These are phyloP conservation scores for Pilophorus perplexus DNA, from an alignment of 2,888 invertebrate species.

Conservation along the genomic window DNA sequence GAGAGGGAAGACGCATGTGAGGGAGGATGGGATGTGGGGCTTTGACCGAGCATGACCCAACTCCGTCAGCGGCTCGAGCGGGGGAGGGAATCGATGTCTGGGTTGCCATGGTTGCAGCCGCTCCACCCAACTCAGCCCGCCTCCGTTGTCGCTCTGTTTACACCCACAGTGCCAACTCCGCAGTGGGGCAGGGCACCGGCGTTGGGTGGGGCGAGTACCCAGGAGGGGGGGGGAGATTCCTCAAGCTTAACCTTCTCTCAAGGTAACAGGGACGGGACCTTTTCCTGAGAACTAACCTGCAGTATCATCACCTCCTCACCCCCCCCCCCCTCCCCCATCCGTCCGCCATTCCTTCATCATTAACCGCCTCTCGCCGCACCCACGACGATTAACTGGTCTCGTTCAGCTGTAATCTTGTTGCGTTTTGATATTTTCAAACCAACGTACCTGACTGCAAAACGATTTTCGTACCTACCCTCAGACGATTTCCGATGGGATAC, in stretches of 20 bases:
- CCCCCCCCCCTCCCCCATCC: neutral
- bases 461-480: neutral
- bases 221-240: neutral
- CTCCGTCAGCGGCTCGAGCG: constrained; percentile 32
- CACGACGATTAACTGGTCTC: neutral
- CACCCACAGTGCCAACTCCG: constrained; percentile 23
- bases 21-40: constrained; percentile 36
- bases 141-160: constrained; percentile 39
- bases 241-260: constrained; percentile 21
- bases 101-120: constrained; percentile 40
- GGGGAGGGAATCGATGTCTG: constrained; percentile 41
- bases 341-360: neutral
- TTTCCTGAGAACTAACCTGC: neutral
- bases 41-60: constrained; percentile 45
- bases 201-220: neutral
- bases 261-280: constrained; percentile 15
- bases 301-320: constrained; percentile 13
- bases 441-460: no score
- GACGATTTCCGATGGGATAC: neutral
- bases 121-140: constrained; percentile 12
- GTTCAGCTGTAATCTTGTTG: neutral
- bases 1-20: constrained; percentile 11
- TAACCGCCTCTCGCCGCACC: neutral
- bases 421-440: no score
- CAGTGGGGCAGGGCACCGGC: neutral